phyloP scores from a whole-genome alignment of 2,113 vertebrate species.

The Bettongia penicillata region DNA sequence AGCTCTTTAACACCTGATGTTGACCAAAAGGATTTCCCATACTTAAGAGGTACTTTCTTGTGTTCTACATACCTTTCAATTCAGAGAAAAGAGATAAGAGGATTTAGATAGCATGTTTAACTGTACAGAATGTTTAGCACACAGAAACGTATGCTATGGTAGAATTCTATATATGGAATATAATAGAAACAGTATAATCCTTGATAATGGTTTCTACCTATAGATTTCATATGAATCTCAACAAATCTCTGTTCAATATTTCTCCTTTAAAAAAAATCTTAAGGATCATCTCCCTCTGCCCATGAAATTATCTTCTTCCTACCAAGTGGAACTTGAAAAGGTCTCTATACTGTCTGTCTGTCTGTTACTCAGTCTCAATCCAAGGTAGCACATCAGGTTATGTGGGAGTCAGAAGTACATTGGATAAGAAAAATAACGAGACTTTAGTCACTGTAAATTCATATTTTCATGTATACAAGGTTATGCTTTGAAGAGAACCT shows the following conservation, averaged over 20 bases:
- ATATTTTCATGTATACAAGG: constrained; percentile 2
- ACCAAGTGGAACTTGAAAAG: constrained; percentile 33
- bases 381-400: constrained; percentile 13
- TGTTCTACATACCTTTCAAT: neutral
- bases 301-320: constrained; percentile 55
- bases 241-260: neutral
- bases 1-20: neutral
- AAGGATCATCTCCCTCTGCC: neutral
- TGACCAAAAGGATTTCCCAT: neutral
- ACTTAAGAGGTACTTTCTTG: neutral
- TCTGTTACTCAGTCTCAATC: constrained; percentile 12
- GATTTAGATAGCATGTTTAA: neutral
- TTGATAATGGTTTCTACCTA: constrained; percentile 45
- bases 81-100: neutral
- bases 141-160: neutral
- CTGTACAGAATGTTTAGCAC: neutral
- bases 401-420: constrained; percentile 21
- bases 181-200: neutral
- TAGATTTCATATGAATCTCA: neutral
- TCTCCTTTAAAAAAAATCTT: constrained; percentile 23
- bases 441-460: neutral
- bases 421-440: constrained; percentile 7
- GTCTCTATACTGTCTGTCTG: neutral
- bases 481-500: constrained; percentile 7
- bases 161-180: neutral